Evolutionary conservation across 1,140 invertebrate genomes (phyloP), one percentile per base, ranked within the genome.

Genomic region (Cylas formicarius): DNA sequence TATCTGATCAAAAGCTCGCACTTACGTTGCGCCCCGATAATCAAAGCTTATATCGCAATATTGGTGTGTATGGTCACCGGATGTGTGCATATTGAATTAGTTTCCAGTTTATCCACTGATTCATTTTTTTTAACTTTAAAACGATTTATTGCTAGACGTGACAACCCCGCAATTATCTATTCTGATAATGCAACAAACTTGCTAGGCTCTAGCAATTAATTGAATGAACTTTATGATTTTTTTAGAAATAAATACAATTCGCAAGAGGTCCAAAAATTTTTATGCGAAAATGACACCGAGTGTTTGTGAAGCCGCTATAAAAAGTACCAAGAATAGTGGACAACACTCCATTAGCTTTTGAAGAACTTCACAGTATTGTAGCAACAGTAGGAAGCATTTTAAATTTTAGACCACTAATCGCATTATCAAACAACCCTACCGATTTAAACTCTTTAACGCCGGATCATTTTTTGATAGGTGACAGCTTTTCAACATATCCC

Each of bases 41-140:
- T 31, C n/a, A 70, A 70, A 48, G 32, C 44, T 8, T 70, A 62
- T 31, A 52, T 65, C 3, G 61, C 52, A 3, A n/a, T 73, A 7
- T 69, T 69, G 34, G 60, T 64, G 0, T 68, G 67, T 37, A 28
- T 52, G 26, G 57, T 38, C 28, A 63, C 58, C 4, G 52, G 68
- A 37, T 68, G 67, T 0, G 52, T 72, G 1, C 69, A 74, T 42
- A 14, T 72, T 1, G 69, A 72, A 41, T 11, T 67, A 0, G 63
- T 57, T 0, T 48, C 53, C 8, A 56, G 52, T 3, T 38, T 72
- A 4, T 44, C 56, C 2, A 66, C 66, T 0, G 56, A 65, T 18
- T 53, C 55, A 0, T 69, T 68, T 37, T 31, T 71, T 11, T 53
- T 54, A 23, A 55, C 58, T 16, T 33, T 72, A 1, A 32, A 61